Base-by-base conservation (phyloP, 1,140 invertebrate species). In the Hydropsyche tenuis region DNA sequence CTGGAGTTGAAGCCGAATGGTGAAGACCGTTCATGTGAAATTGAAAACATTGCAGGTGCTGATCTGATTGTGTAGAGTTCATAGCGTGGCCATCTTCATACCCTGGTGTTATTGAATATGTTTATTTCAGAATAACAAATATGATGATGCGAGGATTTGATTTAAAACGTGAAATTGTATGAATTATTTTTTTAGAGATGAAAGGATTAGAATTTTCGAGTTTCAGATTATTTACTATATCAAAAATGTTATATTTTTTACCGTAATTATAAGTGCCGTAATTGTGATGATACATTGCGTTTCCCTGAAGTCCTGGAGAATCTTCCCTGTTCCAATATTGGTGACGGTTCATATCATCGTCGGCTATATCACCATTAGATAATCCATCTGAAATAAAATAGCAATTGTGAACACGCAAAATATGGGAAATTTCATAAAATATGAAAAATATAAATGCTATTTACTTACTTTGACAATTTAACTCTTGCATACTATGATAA, bases 401-500 rank as follows among this genome's bases (percentile, higher is more conserved):
- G 51, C 22, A 3, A 5, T 9, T 20, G 22, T 53, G 6, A 2
- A 20, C 18, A 16, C 18, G 9, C 11, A 3, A 53, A 53, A 11
- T 3, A 51, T 20, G 16, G 9, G 14, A 53, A 20, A 53, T 53
- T 20, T 6, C 22, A 53, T 53, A 53, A 53, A 53, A 53, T 14
- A 20, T 20, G 16, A 20, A 45, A 7, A 42, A 12, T n/a, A n/a
- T n/a, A n/a, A n/a, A n/a, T n/a, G n/a, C n/a, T n/a, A n/a, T n/a
- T n/a, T n/a, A 68, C 69, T 76, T 56, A 75, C 74, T 76, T 30
- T 78, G 71, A 62, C 74, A 75, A 62, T 72, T 75, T 1, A 76
- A 48, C 3, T 76, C 74, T 63, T 73, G 69, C 51, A 43, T 60
- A 18, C 65, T 69, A 62, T 69, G 79, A 82, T 83, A 83, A 79